These are phyloP conservation scores for Sinhomidia bicolor DNA, from an alignment of 2,888 invertebrate species.

Conservation along the genomic window DNA sequence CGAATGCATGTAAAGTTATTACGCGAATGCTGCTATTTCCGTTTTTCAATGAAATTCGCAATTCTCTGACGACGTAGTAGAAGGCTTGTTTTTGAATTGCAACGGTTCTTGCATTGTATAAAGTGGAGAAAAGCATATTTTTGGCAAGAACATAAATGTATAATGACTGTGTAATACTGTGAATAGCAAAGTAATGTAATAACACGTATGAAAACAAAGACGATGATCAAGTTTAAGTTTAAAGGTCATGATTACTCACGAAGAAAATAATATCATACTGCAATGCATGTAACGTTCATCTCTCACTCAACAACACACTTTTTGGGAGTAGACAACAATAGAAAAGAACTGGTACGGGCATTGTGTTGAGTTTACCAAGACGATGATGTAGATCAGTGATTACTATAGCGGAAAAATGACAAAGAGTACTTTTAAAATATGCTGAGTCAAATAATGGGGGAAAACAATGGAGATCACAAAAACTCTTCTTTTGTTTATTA, in stretches of 20 bases:
- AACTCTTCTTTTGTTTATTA: constrained; percentile 20
- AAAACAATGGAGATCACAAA: background rate
- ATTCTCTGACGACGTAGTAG: background rate
- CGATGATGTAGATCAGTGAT: constrained; percentile 8
- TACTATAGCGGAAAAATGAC: constrained; percentile 33
- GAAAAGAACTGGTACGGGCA: background rate
- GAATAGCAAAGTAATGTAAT: background rate
- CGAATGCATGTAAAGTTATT: no score
- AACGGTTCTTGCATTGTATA: background rate
- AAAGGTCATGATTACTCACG: background rate
- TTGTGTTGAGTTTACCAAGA: background rate
- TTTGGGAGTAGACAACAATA: background rate
- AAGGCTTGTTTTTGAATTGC: background rate
- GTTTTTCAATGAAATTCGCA: background rate
- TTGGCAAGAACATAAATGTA: background rate
- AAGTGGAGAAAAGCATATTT: background rate
- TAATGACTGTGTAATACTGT: background rate
- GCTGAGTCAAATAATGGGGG: constrained; percentile 2
- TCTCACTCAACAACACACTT: background rate
- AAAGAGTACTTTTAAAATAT: background rate
- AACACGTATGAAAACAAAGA: background rate
- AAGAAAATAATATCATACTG: background rate
- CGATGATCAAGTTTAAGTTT: background rate
- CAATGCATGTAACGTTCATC: background rate
- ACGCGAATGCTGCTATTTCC: no score